A percentile compares a stretch with the other conserved stretches of the same genome.
phyloP scores from a whole-genome alignment of 1,140 invertebrate species.

The Mycetomoellerius zeteki region DNA sequence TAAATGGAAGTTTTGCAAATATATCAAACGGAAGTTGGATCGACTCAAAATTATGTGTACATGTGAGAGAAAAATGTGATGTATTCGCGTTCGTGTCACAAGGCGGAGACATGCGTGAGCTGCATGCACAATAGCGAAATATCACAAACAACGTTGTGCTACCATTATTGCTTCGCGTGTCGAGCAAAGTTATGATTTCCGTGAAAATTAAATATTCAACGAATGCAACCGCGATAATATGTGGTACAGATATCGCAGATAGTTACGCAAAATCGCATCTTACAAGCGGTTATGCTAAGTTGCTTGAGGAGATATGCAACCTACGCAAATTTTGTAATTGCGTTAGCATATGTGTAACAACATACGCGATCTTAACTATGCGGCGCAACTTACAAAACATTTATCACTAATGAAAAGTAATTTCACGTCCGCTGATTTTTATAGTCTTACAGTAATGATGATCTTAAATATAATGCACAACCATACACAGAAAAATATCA shows the following conservation, averaged over 20 bases:
- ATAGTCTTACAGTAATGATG: too few species aligned
- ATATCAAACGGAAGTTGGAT: slow-evolving; percentile 17
- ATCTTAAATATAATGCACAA: too few species aligned
- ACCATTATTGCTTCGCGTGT: slow-evolving; percentile 6
- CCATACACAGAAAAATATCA: too few species aligned
- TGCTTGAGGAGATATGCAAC: neutral
- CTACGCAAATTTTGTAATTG: slow-evolving; percentile 8
- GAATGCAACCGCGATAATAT: slow-evolving; percentile 28
- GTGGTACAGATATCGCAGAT: neutral
- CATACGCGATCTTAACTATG: neutral
- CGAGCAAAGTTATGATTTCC: slow-evolving; percentile 9
- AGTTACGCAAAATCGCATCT: slow-evolving; percentile 4
- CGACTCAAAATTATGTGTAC: slow-evolving; percentile 34
- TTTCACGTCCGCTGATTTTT: neutral
- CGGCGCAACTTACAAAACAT: neutral
- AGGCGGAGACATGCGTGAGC: slow-evolving; percentile 22
- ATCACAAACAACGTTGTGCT: slow-evolving; percentile 12
- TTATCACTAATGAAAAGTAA: neutral
- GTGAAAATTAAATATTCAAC: slow-evolving; percentile 27
- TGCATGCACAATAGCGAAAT: slow-evolving; percentile 30
- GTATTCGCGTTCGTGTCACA: slow-evolving; percentile 32
- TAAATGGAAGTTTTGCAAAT: neutral
- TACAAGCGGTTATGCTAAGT: neutral
- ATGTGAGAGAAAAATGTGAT: neutral
- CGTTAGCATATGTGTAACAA: neutral